Evolutionary conservation across 2,888 invertebrate genomes (phyloP).

Genomic region (Agrotis segetum): DNA sequence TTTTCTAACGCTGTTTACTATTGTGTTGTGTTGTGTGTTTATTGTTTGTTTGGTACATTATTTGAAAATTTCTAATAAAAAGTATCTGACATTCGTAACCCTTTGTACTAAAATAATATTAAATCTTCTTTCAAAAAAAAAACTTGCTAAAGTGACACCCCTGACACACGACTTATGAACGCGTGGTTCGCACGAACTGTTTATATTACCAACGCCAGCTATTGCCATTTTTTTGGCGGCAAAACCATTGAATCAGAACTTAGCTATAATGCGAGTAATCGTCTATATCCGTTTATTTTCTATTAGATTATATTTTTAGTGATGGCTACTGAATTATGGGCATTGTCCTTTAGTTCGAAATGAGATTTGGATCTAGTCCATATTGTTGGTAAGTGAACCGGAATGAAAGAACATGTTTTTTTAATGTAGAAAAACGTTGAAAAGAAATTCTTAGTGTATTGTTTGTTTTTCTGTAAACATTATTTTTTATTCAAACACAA

Average conservation of each 20-base stretch:
- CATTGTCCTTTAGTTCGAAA: constrained; percentile 28
- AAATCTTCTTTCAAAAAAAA: no score
- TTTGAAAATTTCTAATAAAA: no score
- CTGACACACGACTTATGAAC: constrained; percentile 50
- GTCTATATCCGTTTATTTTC: constrained; percentile 60
- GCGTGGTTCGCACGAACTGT: constrained; percentile 66
- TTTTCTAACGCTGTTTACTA: no score
- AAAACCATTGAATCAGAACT: constrained; percentile 60
- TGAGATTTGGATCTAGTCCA: constrained; percentile 39
- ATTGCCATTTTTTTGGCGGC: constrained; percentile 62
- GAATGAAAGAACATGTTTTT: background rate
- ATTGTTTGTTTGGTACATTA: no score
- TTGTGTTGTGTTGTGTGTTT: no score
- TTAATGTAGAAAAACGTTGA: background rate
- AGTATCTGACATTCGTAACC: no score
- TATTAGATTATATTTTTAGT: constrained; percentile 64
- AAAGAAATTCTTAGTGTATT: no score
- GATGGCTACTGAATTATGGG: constrained; percentile 49
- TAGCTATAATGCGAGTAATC: constrained; percentile 66
- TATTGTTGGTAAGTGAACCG: constrained; percentile 27
- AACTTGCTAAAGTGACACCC: constrained; percentile 46
- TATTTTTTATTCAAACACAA: no score
- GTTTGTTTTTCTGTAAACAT: no score
- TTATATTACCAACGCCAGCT: constrained; percentile 59
- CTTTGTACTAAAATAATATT: no score